Evolutionary conservation across 1,140 invertebrate species (phyloP), one percentile per base, ranked within the genome.

Genomic region (Macrotrachela quadricornifera): DNA sequence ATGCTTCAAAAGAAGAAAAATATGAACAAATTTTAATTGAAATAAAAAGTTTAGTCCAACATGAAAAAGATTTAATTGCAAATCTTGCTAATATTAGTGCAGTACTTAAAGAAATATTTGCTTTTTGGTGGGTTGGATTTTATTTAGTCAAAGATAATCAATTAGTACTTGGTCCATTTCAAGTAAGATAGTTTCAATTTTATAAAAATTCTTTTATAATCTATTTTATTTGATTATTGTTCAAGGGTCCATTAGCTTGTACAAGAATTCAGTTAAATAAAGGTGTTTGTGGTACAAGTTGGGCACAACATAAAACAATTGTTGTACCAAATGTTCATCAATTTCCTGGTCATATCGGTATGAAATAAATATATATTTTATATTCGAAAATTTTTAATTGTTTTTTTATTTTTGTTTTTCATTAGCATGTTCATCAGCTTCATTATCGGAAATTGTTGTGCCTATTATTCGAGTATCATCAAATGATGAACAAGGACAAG

Each of bases 31-130:
- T 53, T 9, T 21, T 53, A 30, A 44, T 44, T 15, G 43, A 53
- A 46, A 39, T 53, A 9, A 48, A 53, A 46, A 30, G n/a, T n/a
- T 36, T 53, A 38, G 41, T 53, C 18, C 43, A 53, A 40, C 16
- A 48, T 42, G 51, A 53, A 53, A 46, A 41, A 39, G 46, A 53
- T 44, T 46, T 53, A 16, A 40, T 43, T 47, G 51, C 51, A 21
- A 53, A 53, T 48, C 16, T 53, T 18, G 51, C 51, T 11, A 53
- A 53, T 30, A 48, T 53, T 30, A 53, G 45, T 48, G 51, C 51
- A 13, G 44, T 44, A 21, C 45, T 53, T 6, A 53, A 53, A 41
- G 37, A 53, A 43, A 44, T 53, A 9, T 53, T 53, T 53, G 46
- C 41, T 12, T 53, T 46, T 11, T 53, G 51, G 51, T 53, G 51